Percentiles rank a stretch among this genome's conserved stretches.
Conservation (phyloP, 2,888 invertebrate genomes). For the Dicycla oo region DNA sequence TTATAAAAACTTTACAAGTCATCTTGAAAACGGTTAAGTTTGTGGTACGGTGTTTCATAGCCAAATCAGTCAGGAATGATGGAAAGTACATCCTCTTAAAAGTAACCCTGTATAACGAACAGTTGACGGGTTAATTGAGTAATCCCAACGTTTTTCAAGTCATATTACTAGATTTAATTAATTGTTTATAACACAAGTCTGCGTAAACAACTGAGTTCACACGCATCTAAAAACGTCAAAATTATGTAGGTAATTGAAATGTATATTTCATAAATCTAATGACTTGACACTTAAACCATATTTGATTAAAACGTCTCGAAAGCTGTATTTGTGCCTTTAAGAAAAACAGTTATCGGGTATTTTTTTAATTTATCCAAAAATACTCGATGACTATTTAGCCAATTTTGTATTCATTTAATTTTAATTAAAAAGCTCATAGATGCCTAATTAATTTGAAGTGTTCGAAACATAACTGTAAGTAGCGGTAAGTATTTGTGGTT, state of each 20-base stretch:
- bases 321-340: not conserved
- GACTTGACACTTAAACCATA: not conserved
- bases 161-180: not conserved
- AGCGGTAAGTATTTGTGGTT: not conserved
- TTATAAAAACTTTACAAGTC: too few species aligned
- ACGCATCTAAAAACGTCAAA: not conserved
- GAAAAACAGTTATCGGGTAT: not conserved
- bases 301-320: conserved; percentile 5
- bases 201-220: not conserved
- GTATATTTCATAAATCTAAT: not conserved
- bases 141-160: too few species aligned
- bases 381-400: not conserved
- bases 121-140: too few species aligned
- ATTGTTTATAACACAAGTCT: not conserved
- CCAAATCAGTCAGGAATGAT: too few species aligned
- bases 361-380: not conserved
- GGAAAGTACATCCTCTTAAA: too few species aligned
- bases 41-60: too few species aligned
- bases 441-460: not conserved
- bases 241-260: not conserved
- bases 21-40: too few species aligned
- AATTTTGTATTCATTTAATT: not conserved
- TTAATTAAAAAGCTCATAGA: not conserved
- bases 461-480: not conserved
- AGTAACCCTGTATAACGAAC: too few species aligned